Percentiles rank a stretch among this genome's conserved stretches.
phyloP scores from a whole-genome alignment of 2,888 invertebrate species.

The Sphaerophoria rueppellii region DNA sequence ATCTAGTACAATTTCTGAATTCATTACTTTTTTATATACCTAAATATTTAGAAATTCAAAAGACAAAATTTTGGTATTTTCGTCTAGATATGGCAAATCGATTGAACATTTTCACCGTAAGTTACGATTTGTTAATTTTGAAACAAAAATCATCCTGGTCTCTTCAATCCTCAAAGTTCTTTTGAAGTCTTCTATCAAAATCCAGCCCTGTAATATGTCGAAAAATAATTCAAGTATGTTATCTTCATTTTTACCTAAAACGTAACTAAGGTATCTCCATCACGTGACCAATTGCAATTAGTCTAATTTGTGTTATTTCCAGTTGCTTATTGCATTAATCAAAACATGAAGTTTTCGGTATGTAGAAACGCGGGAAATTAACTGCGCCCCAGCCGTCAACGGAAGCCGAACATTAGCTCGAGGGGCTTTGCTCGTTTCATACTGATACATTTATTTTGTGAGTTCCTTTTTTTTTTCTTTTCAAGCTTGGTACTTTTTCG shows the following conservation, averaged over 20 bases:
- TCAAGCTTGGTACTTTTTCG: not conserved
- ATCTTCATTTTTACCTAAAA: not conserved
- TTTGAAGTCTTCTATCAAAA: too few species aligned
- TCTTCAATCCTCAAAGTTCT: too few species aligned
- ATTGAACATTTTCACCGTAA: too few species aligned
- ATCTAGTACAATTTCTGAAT: too few species aligned
- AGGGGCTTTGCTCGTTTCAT: conserved; percentile 24
- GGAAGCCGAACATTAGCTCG: conserved; percentile 70
- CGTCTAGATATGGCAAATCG: too few species aligned
- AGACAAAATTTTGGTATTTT: too few species aligned
- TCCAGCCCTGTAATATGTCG: not conserved
- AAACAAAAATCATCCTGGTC: too few species aligned
- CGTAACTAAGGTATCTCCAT: conserved; percentile 13
- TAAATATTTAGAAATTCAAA: too few species aligned
- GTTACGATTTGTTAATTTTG: too few species aligned
- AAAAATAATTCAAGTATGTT: not conserved
- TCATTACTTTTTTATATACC: too few species aligned
- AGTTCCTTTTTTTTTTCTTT: conserved; percentile 22
- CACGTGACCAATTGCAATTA: conserved; percentile 74
- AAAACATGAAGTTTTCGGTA: conserved; percentile 74
- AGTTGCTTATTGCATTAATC: conserved; percentile 81
- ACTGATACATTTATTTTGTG: conserved; percentile 36
- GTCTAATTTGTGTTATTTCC: conserved; percentile 78
- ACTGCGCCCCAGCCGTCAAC: conserved; percentile 58
- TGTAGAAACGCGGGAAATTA: conserved; percentile 64